Percentiles rank a stretch among this genome's conserved stretches.
These are phyloP conservation scores for Esox masquinongy DNA, from an alignment of 2,797 vertebrate species.

Conservation along the genomic window DNA sequence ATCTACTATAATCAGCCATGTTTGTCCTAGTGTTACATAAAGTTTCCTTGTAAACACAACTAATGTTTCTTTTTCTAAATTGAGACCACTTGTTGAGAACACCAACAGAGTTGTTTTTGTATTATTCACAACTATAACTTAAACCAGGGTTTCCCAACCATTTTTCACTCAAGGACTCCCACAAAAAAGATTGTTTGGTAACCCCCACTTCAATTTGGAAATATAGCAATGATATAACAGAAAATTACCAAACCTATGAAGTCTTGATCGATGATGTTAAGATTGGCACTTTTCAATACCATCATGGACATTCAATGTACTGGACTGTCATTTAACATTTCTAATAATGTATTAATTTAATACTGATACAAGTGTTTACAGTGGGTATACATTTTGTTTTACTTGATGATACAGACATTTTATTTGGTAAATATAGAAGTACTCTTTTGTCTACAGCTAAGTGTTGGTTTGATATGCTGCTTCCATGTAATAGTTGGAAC, in stretches of 20 bases:
- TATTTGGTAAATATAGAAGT: neutral
- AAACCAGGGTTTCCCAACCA: too few species aligned
- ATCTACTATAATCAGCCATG: neutral
- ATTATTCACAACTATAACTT: neutral
- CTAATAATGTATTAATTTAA: neutral
- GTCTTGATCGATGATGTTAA: neutral
- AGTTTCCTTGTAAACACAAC: neutral
- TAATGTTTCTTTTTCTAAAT: neutral
- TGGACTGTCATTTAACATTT: neutral
- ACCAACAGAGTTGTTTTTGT: neutral
- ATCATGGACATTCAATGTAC: slow-evolving; percentile 1
- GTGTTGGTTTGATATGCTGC: neutral
- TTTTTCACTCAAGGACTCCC: too few species aligned
- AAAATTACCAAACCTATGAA: neutral
- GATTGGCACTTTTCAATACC: neutral
- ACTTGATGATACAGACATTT: neutral
- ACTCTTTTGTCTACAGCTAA: neutral
- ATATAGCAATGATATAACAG: neutral
- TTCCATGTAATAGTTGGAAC: too few species aligned
- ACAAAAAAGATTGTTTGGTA: too few species aligned
- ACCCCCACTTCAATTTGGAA: neutral
- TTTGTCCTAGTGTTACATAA: neutral
- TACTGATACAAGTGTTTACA: neutral
- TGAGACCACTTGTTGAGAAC: neutral
- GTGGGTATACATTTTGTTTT: neutral